A percentile compares a stretch with the other conserved stretches of the same genome.
These are phyloP conservation scores for Carapus acus DNA, from an alignment of 2,797 vertebrate genomes.

Conservation along the genomic window DNA sequence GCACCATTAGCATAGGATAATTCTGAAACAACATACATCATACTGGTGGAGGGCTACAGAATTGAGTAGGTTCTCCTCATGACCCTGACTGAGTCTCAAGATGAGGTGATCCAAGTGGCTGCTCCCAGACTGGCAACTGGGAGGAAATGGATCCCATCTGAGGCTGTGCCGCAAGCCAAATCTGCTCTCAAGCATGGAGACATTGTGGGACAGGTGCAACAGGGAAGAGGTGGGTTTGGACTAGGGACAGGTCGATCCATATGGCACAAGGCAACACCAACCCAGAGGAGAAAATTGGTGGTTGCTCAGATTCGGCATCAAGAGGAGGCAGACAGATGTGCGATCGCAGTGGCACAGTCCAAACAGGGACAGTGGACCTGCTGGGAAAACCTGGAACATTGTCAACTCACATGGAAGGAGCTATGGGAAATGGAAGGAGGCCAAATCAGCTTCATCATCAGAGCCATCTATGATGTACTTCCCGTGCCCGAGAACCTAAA, in stretches of 20 bases:
- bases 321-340: constrained; percentile 16
- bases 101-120: constrained; percentile 9
- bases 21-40: too few relatives aligned
- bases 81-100: too few relatives aligned
- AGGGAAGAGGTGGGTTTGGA: too few relatives aligned
- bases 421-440: too few relatives aligned
- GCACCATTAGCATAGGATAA: too few relatives aligned
- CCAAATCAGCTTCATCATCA: too few relatives aligned
- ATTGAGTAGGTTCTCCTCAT: too few relatives aligned
- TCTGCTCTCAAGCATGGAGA: too few relatives aligned
- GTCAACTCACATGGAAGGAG: too few relatives aligned
- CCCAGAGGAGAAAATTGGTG: constrained; percentile 21
- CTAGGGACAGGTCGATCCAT: constrained; percentile 7
- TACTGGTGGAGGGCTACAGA: too few relatives aligned
- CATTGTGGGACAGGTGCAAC: neutral
- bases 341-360: constrained; percentile 9
- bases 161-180: neutral
- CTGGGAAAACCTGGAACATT: neutral
- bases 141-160: neutral
- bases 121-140: constrained; percentile 25
- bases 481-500: too few relatives aligned
- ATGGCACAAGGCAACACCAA: neutral
- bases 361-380: constrained; percentile 31
- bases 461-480: too few relatives aligned
- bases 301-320: constrained; percentile 27